Conservation (phyloP, 2,113 vertebrate genomes). For the Amphilophus citrinellus region DNA sequence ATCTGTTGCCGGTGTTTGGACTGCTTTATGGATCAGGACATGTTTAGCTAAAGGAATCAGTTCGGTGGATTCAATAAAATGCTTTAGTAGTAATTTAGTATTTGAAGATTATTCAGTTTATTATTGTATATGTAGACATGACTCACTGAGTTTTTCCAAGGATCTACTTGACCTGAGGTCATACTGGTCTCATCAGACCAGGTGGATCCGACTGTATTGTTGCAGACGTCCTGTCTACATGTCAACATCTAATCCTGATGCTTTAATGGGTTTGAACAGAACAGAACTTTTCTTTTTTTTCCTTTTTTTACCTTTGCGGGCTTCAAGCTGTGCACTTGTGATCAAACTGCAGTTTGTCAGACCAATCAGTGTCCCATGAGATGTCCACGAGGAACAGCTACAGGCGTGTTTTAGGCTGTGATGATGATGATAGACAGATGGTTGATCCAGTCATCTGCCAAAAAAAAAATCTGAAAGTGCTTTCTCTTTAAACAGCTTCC, state of each 20-base stretch:
- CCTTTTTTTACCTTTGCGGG: background rate
- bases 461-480: background rate
- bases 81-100: background rate
- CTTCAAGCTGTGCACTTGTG: background rate
- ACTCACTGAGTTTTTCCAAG: background rate
- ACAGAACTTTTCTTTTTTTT: background rate
- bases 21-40: background rate
- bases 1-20: background rate
- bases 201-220: background rate
- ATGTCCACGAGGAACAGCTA: background rate
- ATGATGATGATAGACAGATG: background rate
- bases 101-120: background rate
- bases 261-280: background rate
- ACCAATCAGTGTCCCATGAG: background rate
- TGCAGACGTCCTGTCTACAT: background rate
- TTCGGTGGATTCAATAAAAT: background rate
- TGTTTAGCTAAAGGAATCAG: background rate
- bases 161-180: background rate
- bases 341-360: background rate
- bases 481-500: background rate
- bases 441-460: background rate
- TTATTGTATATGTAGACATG: background rate
- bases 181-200: background rate
- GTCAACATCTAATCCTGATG: background rate
- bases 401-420: background rate